Evolutionary conservation across 2,888 invertebrate species (phyloP), one percentile per base, ranked within the genome.

Genomic region (Crocallis elinguaria): DNA sequence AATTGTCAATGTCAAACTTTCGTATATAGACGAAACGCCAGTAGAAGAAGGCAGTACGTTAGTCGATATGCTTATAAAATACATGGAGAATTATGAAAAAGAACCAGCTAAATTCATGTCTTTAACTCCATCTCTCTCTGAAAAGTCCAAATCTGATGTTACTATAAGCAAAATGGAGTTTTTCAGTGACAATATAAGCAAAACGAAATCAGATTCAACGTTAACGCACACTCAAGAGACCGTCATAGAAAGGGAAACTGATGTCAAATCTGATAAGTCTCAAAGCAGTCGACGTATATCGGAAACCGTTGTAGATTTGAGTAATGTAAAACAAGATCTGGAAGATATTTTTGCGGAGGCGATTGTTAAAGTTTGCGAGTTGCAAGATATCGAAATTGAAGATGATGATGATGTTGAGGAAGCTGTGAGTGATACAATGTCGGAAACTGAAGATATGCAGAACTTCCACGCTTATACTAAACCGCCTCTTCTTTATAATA

Each of bases 171-270:
- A 80, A 65, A 62, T 90, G 19, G 91, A 88, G 61, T 90, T 88
- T 0, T 83, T 80, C 19, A 89, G 88, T 51, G 91, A 91, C 23
- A 42, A 46, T 55, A 82, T 91, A 11, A 90, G 88, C 51, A 91
- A 88, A 61, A 91, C 91, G 0, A 91, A 91, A 77, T 91, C 91
- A 0, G 91, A 91, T 62, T 88, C 89, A 0, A 91, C 91, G 0
- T 57, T 91, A 13, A 90, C 89, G 0, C 88, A 88, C 12, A 91
- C 91, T 0, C 86, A 84, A 70, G 91, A 91, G 9, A 91, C 91
- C 0, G 88, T 91, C 0, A 84, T 91, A 59, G 88, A 90, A n/a
- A 77, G 72, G 66, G 69, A 17, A 50, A 66, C 9, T 57, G 59
- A 54, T 25, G 16, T 43, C 1, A 53, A 43, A 48, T 75, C 75